Conservation (phyloP, 2,797 vertebrate species). For the Pipistrellus pipistrellus region DNA sequence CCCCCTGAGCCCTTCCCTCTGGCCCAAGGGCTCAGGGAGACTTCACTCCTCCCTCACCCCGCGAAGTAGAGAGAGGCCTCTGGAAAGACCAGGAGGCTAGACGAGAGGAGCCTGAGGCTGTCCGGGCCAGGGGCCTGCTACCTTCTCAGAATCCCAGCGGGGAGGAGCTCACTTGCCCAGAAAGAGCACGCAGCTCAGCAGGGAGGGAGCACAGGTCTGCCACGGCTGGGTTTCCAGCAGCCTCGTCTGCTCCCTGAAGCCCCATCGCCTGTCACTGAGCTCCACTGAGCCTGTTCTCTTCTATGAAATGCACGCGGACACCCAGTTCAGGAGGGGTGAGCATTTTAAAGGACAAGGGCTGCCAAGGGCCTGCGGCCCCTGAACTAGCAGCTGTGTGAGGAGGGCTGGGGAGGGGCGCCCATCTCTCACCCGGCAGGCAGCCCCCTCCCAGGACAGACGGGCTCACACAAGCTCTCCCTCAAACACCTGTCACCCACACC, state of each 20-base stretch:
- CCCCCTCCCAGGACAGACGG: fast-evolving
- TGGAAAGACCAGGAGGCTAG: not conserved
- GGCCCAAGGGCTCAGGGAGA: not conserved
- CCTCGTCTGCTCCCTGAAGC: not conserved
- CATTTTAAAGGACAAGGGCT: not conserved
- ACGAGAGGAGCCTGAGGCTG: not conserved
- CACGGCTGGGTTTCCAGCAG: not conserved
- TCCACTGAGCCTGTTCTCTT: not conserved
- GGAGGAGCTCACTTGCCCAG: not conserved
- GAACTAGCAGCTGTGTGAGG: not conserved
- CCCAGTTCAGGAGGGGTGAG: not conserved
- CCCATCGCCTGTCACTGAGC: not conserved
- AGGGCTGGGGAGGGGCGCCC: not conserved
- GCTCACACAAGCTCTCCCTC: not conserved
- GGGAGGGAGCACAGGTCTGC: not conserved
- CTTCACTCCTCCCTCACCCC: not conserved
- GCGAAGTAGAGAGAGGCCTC: not conserved
- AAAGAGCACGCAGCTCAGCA: not conserved
- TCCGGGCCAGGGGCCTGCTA: not conserved
- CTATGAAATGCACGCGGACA: not conserved
- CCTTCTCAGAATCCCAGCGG: not conserved
- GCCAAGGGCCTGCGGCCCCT: not conserved
- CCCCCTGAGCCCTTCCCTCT: not conserved
- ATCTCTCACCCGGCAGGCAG: not conserved
- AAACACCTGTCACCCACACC: not conserved